Percentiles rank a stretch among this genome's conserved stretches.
Evolutionary conservation across 2,797 vertebrate genomes (phyloP).

Genomic region (Muscicapa comitata): DNA sequence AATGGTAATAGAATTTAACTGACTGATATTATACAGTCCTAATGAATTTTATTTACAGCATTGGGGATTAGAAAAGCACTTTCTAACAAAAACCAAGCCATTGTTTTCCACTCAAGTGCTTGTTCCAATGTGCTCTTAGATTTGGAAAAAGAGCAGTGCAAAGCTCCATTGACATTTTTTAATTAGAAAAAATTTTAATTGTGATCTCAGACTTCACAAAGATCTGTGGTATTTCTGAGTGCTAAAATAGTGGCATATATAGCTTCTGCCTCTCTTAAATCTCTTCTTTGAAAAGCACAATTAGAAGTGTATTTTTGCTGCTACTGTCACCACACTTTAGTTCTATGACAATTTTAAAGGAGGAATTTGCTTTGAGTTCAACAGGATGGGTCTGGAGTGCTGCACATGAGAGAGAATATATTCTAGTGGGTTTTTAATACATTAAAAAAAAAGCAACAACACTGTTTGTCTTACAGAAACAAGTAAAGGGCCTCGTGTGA

Average conservation of each 20-base stretch:
- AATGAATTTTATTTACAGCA: constrained; percentile 45
- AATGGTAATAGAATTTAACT: constrained; percentile 34
- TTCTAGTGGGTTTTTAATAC: constrained; percentile 53
- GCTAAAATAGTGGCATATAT: background rate
- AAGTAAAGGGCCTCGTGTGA: constrained; percentile 66
- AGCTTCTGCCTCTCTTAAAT: background rate
- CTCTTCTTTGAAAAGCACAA: background rate
- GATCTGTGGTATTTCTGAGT: background rate
- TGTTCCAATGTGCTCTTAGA: background rate
- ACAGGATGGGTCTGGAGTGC: background rate
- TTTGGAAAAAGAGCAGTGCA: background rate
- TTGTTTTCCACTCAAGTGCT: background rate
- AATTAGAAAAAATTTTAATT: background rate
- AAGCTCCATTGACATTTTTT: background rate
- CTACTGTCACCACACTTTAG: background rate
- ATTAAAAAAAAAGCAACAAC: background rate
- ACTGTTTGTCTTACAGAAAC: constrained; percentile 63
- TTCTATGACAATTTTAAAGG: background rate
- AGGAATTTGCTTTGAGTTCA: background rate
- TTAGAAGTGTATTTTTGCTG: background rate
- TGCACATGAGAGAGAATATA: constrained; percentile 10
- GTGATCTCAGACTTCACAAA: background rate
- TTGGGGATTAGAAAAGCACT: constrained; percentile 33
- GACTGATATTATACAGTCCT: background rate
- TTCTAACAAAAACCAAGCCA: constrained; percentile 10